Percentiles rank a stretch among this genome's conserved stretches.
Conservation (phyloP, 2,797 vertebrate genomes). For the Poeciliopsis presidionis region DNA sequence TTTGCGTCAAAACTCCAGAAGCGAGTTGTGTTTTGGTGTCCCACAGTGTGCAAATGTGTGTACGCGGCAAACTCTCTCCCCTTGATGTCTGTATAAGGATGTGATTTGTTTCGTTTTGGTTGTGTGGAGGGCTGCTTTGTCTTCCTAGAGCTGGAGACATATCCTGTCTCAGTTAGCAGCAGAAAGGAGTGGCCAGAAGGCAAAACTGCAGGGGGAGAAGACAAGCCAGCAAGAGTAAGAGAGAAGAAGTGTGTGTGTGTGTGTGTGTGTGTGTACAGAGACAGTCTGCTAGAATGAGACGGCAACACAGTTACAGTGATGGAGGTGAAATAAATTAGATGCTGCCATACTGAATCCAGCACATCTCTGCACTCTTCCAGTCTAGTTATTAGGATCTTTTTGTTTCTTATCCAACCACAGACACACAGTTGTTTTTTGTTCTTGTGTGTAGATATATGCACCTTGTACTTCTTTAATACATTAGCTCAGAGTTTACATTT, state of each 20-base stretch:
- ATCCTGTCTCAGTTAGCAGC: slow-evolving; percentile 73
- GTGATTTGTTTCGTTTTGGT: slow-evolving; percentile 66
- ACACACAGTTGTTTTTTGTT: slow-evolving; percentile 15
- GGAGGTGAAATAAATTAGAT: slow-evolving; percentile 65
- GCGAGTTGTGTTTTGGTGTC: slow-evolving; percentile 21
- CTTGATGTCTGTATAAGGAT: slow-evolving; percentile 53
- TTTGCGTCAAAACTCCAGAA: slow-evolving; percentile 4
- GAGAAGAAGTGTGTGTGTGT: slow-evolving; percentile 33
- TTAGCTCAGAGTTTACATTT: neutral
- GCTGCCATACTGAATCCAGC: slow-evolving; percentile 38
- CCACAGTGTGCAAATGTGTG: neutral
- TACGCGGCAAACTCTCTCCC: slow-evolving; percentile 35
- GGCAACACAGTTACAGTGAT: slow-evolving; percentile 49
- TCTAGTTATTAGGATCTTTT: slow-evolving; percentile 24
- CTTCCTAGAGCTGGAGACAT: slow-evolving; percentile 60
- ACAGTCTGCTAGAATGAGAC: slow-evolving; percentile 58
- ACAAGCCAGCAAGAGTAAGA: slow-evolving; percentile 46
- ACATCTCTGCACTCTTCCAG: slow-evolving; percentile 16
- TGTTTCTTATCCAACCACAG: slow-evolving; percentile 16
- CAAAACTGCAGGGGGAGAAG: slow-evolving; percentile 71
- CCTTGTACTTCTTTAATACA: neutral
- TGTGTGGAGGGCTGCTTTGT: slow-evolving; percentile 66
- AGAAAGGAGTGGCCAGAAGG: slow-evolving; percentile 74
- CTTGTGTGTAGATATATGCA: slow-evolving; percentile 1
- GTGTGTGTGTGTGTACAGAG: slow-evolving; percentile 23